These are phyloP conservation scores for Yponomeuta malinellus DNA, from an alignment of 2,888 invertebrate species.

Conservation along the genomic window DNA sequence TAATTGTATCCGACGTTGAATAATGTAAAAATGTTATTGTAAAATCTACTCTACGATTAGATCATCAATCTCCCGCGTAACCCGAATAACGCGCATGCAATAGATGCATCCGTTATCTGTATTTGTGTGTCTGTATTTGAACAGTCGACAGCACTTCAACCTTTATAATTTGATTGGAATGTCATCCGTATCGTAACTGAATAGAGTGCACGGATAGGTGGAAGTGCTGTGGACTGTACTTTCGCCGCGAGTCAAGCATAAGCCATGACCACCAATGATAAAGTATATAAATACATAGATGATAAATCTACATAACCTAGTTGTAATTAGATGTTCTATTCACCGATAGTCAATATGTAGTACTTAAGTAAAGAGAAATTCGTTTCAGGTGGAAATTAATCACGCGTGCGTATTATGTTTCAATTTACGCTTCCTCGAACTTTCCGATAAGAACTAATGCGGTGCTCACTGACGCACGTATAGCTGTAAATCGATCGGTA, in stretches of 20 bases:
- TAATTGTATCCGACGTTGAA: background rate
- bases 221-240: no score
- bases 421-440: background rate
- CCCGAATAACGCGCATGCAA: background rate
- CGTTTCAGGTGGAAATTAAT: background rate
- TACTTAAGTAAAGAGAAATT: background rate
- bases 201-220: no score
- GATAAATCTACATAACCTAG: no score
- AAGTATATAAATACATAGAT: no score
- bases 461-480: background rate
- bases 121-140: background rate
- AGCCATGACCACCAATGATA: no score
- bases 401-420: background rate
- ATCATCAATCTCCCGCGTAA: background rate
- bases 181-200: no score
- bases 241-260: no score
- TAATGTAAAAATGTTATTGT: background rate
- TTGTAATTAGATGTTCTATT: no score
- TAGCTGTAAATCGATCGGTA: background rate
- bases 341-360: background rate
- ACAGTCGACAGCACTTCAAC: background rate
- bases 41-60: background rate
- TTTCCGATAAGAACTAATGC: background rate
- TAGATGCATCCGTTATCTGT: background rate
- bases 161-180: background rate